Base-by-base conservation (phyloP, 2,888 invertebrate species). In the Drosophila melanosoma region DNA sequence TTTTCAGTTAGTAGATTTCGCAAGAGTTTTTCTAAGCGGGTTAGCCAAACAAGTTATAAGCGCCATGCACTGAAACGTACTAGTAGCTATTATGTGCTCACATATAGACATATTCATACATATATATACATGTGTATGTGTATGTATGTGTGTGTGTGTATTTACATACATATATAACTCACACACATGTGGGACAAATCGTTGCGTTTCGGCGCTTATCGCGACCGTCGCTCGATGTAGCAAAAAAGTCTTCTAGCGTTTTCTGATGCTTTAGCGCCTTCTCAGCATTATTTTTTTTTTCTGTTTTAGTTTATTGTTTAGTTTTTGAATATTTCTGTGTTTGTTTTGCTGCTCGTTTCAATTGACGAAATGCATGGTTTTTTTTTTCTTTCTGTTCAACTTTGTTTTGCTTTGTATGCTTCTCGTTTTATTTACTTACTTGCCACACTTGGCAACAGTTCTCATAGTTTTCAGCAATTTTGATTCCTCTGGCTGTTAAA, bases 41-140 rank as follows among this genome's bases (percentile, higher is more conserved):
- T 51, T 6, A 54, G 64, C 66, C 72, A 81, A 84, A 83, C 84
- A 67, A 69, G 89, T 74, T 86, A 59, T 74, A 79, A 79, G 84
- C 84, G 87, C 83, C 83, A 68, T 65, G 57, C 60, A 51, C 83
- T 76, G 79, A 66, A 72, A 49, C 33, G 29, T 53, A 63, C 87
- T 68, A 63, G 77, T 83, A 76, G 75, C 58, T 62, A 38, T 20
- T n/a, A 26, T 61, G 12, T 40, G 36, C 23, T 8, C 59, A 52
- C 33, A 35, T 17, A 29, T 33, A 64, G 26, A n/a, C 17, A 33
- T 29, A 7, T 20, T 20, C 15, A 2, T 23, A 23, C 23, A n/a
- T 40, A 29, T 32, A 23, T 40, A 26, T 26, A 36, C 3, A 33
- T 33, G 1, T 60, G 10, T 53, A 23, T 51, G 15, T 67, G 33